Evolutionary conservation across 2,113 vertebrate genomes (phyloP).

Genomic region (Plotosus lineatus): DNA sequence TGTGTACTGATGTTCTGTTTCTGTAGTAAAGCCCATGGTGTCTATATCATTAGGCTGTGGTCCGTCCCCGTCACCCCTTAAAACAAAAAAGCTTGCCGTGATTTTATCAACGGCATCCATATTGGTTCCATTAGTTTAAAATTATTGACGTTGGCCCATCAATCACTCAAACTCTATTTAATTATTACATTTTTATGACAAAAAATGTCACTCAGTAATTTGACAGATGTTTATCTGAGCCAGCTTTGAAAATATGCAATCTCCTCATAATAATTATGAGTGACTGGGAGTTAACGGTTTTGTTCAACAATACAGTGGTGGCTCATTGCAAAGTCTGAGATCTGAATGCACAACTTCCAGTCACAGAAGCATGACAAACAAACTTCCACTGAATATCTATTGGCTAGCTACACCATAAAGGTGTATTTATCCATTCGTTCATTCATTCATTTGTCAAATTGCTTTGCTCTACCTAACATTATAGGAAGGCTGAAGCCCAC

Average conservation of each 20-base stretch:
- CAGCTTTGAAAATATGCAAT: not conserved
- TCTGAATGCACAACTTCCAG: not conserved
- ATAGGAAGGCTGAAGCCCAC: too few species aligned
- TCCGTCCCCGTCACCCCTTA: too few species aligned
- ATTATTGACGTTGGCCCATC: not conserved
- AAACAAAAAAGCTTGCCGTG: constrained; percentile 22
- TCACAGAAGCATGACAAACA: not conserved
- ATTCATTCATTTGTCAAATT: too few species aligned
- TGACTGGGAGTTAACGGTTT: not conserved
- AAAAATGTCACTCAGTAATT: not conserved
- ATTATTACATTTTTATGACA: not conserved
- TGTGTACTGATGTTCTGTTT: constrained; percentile 7
- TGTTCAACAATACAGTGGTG: not conserved
- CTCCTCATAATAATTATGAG: not conserved
- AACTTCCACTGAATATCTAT: not conserved
- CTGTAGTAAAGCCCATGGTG: constrained; percentile 3
- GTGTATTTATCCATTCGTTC: not conserved
- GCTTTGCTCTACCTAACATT: too few species aligned
- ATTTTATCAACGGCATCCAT: constrained; percentile 13
- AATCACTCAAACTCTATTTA: not conserved
- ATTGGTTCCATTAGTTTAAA: not conserved
- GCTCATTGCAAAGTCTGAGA: not conserved
- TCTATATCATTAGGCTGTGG: constrained; percentile 28
- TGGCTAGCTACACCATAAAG: not conserved
- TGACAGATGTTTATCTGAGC: not conserved